phyloP scores from a whole-genome alignment of 2,888 invertebrate species.

The Enchytraeus crypticus region DNA sequence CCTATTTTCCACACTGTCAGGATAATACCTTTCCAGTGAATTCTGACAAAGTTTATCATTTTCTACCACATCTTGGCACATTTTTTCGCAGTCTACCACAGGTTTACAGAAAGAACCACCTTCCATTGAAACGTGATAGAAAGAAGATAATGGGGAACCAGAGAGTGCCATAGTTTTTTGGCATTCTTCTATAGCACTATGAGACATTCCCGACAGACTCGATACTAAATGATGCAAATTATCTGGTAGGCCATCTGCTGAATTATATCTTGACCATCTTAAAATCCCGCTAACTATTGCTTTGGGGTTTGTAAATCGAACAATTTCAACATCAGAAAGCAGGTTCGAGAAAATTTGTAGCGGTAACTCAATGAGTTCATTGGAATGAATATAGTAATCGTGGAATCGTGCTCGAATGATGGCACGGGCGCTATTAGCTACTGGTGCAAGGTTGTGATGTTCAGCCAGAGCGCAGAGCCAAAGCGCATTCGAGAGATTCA shows the following conservation, averaged over 20 bases:
- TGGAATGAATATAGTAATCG: slow-evolving; percentile 40
- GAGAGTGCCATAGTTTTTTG: not conserved
- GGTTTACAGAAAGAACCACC: too few relatives aligned
- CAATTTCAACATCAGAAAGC: slow-evolving; percentile 35
- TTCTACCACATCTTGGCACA: too few relatives aligned
- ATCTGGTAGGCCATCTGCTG: too few relatives aligned
- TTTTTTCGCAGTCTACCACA: too few relatives aligned
- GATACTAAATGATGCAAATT: too few relatives aligned
- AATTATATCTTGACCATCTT: too few relatives aligned
- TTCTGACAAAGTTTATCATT: too few relatives aligned
- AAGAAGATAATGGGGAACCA: too few relatives aligned
- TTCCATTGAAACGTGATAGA: too few relatives aligned
- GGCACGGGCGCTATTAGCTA: slow-evolving; percentile 33
- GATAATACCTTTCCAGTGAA: not conserved
- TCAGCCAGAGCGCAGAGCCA: slow-evolving; percentile 37
- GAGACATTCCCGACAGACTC: too few relatives aligned
- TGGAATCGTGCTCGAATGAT: slow-evolving; percentile 43
- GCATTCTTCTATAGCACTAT: slow-evolving; percentile 25
- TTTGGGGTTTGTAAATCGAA: slow-evolving; percentile 36
- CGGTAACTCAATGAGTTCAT: slow-evolving; percentile 40
- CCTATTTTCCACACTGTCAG: not conserved
- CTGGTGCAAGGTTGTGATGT: slow-evolving; percentile 39
- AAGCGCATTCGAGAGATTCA: slow-evolving; percentile 40
- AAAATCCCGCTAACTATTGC: slow-evolving; percentile 35
- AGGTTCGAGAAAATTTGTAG: slow-evolving; percentile 33